These are phyloP conservation scores for Steinernema feltiae DNA, from an alignment of 1,140 invertebrate genomes.

Conservation along the genomic window DNA sequence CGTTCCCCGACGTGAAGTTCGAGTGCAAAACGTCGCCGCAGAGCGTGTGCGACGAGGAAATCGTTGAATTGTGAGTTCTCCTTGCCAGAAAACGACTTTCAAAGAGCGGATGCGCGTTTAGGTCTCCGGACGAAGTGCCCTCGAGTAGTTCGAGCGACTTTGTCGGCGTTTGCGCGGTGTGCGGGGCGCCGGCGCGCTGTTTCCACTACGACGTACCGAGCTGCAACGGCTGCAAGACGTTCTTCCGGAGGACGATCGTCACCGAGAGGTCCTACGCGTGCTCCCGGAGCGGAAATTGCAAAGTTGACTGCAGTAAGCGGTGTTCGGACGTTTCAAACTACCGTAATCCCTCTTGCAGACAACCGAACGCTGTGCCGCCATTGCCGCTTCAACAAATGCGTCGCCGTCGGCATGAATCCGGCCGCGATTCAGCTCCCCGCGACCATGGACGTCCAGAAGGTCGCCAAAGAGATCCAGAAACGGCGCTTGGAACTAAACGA, in stretches of 20 bases:
- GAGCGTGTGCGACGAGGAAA: neutral
- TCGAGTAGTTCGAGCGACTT: neutral
- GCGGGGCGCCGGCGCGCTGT: neutral
- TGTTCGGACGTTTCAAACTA: neutral
- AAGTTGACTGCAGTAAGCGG: neutral
- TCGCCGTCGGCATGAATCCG: neutral
- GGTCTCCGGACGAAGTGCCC: neutral
- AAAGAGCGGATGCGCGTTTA: too few species aligned
- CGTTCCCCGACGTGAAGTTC: neutral
- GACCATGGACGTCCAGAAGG: neutral
- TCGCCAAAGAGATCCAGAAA: neutral
- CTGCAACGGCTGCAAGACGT: neutral
- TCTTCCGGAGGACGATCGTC: neutral
- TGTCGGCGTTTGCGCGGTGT: neutral
- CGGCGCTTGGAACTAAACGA: neutral
- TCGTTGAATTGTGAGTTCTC: neutral
- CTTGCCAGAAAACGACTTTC: neutral
- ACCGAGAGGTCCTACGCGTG: neutral
- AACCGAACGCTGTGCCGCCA: neutral
- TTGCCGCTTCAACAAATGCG: neutral
- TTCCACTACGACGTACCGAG: neutral
- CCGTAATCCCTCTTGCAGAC: neutral
- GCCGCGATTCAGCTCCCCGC: neutral
- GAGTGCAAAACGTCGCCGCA: conserved; percentile 5
- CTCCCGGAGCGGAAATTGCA: neutral